Evolutionary conservation across 2,888 invertebrate genomes (phyloP).

Genomic region (Idaea biselata): DNA sequence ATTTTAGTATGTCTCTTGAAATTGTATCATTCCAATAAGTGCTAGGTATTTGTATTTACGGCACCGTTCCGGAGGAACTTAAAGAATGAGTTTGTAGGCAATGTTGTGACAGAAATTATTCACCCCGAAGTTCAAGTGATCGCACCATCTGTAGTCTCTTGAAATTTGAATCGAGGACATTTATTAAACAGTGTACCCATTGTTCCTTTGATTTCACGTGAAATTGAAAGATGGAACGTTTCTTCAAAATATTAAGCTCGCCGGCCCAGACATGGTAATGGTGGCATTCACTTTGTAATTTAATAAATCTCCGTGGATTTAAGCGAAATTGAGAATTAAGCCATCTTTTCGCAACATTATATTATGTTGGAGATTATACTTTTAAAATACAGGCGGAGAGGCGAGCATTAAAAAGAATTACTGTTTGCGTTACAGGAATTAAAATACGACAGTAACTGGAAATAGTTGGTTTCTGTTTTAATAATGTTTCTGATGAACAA

Average conservation of each 20-base stretch:
- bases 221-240: constrained; percentile 41
- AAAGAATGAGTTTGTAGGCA: constrained; percentile 48
- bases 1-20: no score
- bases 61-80: constrained; percentile 42
- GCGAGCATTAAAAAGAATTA: neutral
- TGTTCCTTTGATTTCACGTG: constrained; percentile 50
- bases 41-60: constrained; percentile 40
- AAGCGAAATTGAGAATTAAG: constrained; percentile 18
- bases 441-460: neutral
- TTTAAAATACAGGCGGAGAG: neutral
- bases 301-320: constrained; percentile 17
- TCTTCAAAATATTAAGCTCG: constrained; percentile 29
- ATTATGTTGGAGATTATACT: neutral
- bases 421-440: neutral
- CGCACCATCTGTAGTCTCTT: constrained; percentile 58
- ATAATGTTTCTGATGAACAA: neutral
- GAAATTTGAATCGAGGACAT: constrained; percentile 58
- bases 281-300: constrained; percentile 18
- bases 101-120: constrained; percentile 62
- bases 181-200: constrained; percentile 56
- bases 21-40: no score
- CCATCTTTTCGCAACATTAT: constrained; percentile 3
- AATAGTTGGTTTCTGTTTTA: neutral
- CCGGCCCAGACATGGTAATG: constrained; percentile 23
- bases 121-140: constrained; percentile 47